phyloP scores from a whole-genome alignment of 2,888 invertebrate species.

The Bellardia pandia region DNA sequence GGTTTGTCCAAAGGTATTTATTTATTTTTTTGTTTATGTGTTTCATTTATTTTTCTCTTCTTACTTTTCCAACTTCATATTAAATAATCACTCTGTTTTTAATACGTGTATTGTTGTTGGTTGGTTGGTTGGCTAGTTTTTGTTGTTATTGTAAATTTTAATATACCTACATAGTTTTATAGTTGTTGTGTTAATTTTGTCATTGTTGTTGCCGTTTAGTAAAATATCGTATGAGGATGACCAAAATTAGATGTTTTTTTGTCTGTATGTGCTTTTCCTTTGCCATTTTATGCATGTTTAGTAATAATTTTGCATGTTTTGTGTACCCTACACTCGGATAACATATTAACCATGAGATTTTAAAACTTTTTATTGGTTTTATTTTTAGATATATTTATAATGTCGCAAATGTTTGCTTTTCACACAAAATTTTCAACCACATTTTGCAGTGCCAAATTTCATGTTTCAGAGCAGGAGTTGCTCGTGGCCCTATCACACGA shows the following conservation, averaged over 20 bases:
- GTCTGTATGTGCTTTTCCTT: conserved; percentile 29
- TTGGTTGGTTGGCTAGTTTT: conserved; percentile 45
- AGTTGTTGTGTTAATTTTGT: conserved; percentile 56
- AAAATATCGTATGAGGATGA: conserved; percentile 44
- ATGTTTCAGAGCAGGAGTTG: too few relatives aligned
- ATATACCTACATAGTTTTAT: not conserved
- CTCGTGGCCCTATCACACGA: too few relatives aligned
- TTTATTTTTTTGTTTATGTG: conserved; percentile 34
- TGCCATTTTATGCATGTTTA: conserved; percentile 20
- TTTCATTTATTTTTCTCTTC: conserved; percentile 46
- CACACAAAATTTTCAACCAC: too few relatives aligned
- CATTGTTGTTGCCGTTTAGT: conserved; percentile 60
- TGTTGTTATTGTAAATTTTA: not conserved
- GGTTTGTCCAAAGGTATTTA: conserved; percentile 66
- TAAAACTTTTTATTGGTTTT: not conserved
- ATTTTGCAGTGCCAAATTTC: too few relatives aligned
- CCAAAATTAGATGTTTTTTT: conserved; percentile 53
- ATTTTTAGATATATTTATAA: too few relatives aligned
- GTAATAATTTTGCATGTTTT: conserved; percentile 32
- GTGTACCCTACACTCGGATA: conserved; percentile 15
- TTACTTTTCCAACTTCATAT: conserved; percentile 59
- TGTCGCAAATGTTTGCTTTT: too few relatives aligned
- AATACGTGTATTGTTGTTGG: conserved; percentile 33
- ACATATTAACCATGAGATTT: too few relatives aligned
- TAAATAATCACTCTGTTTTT: conserved; percentile 65